Percentiles rank a stretch among this genome's conserved stretches.
Evolutionary conservation across 2,797 vertebrate genomes (phyloP).

Genomic region (Lophotriccus pileatus): DNA sequence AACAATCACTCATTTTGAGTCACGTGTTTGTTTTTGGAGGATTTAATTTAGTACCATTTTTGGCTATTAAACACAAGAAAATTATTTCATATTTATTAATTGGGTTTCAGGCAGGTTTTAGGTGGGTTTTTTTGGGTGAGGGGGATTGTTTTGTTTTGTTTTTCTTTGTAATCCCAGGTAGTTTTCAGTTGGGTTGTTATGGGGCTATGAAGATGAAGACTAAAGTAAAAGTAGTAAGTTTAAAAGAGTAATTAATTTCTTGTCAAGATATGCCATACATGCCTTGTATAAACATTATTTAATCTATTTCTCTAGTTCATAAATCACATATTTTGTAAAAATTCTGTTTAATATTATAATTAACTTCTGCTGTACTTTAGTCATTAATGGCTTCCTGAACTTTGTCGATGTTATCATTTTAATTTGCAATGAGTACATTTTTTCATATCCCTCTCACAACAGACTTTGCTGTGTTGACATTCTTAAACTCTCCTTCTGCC

Average conservation of each 20-base stretch:
- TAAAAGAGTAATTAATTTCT: neutral
- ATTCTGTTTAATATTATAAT: neutral
- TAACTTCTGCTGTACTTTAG: neutral
- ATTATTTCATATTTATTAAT: neutral
- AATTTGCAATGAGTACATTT: neutral
- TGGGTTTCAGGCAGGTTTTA: rapidly evolving
- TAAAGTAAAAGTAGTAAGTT: neutral
- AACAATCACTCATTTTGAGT: neutral
- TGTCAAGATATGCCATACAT: rapidly evolving
- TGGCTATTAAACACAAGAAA: neutral
- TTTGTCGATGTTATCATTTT: neutral
- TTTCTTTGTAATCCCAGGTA: neutral
- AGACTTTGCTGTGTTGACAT: neutral
- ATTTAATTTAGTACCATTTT: neutral
- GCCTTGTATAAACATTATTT: neutral
- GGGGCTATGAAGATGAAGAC: neutral
- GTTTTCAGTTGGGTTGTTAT: neutral
- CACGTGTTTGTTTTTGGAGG: neutral
- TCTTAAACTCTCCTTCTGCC: neutral
- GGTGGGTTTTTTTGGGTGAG: no score
- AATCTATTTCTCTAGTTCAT: neutral
- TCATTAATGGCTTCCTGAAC: neutral
- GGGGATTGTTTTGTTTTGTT: rapidly evolving
- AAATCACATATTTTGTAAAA: neutral
- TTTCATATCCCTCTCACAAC: neutral